Conservation (phyloP, 2,113 vertebrate genomes). For the Callospermophilus lateralis region DNA sequence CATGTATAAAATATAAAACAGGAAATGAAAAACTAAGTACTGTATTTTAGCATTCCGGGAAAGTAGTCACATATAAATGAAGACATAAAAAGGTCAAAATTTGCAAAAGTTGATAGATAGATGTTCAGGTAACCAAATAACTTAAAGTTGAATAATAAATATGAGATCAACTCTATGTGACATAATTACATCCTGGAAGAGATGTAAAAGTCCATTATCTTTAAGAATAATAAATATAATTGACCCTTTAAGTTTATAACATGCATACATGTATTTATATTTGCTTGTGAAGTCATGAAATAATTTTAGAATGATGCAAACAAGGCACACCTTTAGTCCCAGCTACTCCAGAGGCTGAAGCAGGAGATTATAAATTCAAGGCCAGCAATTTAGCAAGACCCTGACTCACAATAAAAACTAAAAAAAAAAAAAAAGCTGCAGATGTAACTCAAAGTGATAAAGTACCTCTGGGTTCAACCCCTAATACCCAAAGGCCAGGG, state of each 20-base stretch:
- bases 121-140: conserved; percentile 9
- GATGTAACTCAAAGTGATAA: neutral
- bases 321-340: neutral
- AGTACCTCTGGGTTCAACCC: neutral
- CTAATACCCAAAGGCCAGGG: neutral
- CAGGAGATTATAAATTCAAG: neutral
- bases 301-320: conserved; percentile 49
- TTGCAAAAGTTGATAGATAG: neutral
- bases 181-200: neutral
- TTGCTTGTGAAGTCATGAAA: conserved; percentile 4
- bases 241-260: neutral
- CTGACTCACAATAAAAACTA: neutral
- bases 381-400: neutral
- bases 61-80: conserved; percentile 2
- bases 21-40: neutral
- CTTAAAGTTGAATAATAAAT: conserved; percentile 1
- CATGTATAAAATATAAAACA: neutral
- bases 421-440: neutral
- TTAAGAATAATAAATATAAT: conserved; percentile 10
- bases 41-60: neutral
- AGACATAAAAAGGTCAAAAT: conserved; percentile 6
- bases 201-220: neutral
- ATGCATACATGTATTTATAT: neutral
- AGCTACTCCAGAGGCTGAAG: neutral
- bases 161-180: neutral